A percentile compares a stretch with the other conserved stretches of the same genome.
phyloP scores from a whole-genome alignment of 2,113 vertebrate genomes.

The Tichodroma muraria region DNA sequence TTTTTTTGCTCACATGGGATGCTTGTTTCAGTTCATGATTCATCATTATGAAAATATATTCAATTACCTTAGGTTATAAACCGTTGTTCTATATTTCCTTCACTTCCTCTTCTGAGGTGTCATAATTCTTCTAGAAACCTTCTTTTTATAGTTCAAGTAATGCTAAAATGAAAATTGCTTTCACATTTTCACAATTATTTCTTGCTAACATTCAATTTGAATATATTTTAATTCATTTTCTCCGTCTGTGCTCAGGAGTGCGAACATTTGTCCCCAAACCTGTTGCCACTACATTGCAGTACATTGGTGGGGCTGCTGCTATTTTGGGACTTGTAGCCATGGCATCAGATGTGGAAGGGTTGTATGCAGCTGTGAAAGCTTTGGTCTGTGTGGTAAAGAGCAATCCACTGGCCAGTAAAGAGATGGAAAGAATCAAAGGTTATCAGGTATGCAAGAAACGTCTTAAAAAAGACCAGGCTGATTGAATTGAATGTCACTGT shows the following conservation, averaged over 20 bases:
- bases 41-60: neutral
- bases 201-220: neutral
- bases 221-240: neutral
- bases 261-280: conserved; percentile 93
- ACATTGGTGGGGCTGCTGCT: conserved; percentile 93
- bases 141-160: neutral
- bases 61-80: neutral
- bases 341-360: conserved; percentile 96
- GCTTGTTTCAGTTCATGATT: neutral
- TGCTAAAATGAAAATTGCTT: neutral
- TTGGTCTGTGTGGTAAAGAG: conserved; percentile 97
- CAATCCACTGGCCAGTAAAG: conserved; percentile 95
- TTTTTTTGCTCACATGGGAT: neutral
- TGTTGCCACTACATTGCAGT: conserved; percentile 94
- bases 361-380: conserved; percentile 97
- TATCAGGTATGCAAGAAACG: conserved; percentile 83
- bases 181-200: neutral
- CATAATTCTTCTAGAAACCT: neutral
- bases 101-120: neutral
- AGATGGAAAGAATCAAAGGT: conserved; percentile 98
- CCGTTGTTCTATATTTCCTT: neutral
- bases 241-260: conserved; percentile 76
- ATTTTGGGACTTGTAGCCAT: conserved; percentile 97
- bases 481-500: neutral
- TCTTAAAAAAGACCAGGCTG: neutral